These are phyloP conservation scores for Cyprinella venusta DNA, from an alignment of 2,797 vertebrate species.

Conservation along the genomic window DNA sequence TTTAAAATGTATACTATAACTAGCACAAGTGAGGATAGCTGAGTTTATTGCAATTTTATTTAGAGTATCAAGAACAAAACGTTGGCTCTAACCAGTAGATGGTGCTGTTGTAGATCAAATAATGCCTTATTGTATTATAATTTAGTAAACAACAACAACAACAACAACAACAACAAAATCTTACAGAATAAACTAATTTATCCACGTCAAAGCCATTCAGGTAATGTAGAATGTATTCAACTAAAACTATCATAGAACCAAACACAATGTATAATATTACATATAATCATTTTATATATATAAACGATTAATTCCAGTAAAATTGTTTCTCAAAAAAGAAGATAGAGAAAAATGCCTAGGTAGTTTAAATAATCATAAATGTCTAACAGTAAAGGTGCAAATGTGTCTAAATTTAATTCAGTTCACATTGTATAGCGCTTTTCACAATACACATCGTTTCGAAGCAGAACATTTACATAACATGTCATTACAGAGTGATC, in stretches of 20 bases:
- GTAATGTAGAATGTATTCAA: not conserved
- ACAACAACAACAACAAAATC: not conserved
- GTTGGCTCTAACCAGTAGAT: conserved; percentile 9
- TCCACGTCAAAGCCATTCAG: not conserved
- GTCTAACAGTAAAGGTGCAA: not conserved
- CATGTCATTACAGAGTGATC: no score
- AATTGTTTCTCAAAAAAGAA: not conserved
- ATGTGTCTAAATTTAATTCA: not conserved
- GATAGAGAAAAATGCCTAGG: not conserved
- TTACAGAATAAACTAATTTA: not conserved
- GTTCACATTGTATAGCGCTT: no score
- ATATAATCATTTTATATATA: no score
- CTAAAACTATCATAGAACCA: not conserved
- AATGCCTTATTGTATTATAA: not conserved
- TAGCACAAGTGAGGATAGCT: not conserved
- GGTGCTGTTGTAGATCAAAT: conserved; percentile 30
- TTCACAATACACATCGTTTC: no score
- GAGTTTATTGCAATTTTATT: not conserved
- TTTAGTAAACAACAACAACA: not conserved
- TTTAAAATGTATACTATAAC: not conserved
- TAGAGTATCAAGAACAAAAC: not conserved
- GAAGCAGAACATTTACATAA: no score
- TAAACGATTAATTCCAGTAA: not conserved
- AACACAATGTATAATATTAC: not conserved
- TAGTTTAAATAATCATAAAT: not conserved